A percentile compares a stretch with the other conserved stretches of the same genome.
These are phyloP conservation scores for Araneus ventricosus DNA, from an alignment of 1,140 invertebrate species.

Conservation along the genomic window DNA sequence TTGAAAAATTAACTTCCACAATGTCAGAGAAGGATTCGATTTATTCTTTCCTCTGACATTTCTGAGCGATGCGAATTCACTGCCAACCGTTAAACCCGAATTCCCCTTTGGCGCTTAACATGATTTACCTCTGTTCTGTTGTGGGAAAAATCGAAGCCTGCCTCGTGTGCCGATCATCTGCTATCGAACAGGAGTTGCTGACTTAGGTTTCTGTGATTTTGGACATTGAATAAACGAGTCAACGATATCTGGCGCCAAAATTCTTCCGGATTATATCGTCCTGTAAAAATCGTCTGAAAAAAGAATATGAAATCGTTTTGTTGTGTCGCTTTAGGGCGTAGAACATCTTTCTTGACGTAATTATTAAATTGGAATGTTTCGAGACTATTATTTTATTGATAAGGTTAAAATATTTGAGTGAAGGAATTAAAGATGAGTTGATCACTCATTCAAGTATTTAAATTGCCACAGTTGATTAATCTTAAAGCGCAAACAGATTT, in stretches of 20 bases:
- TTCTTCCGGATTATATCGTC: too few relatives aligned
- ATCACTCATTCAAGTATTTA: too few relatives aligned
- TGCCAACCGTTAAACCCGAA: not conserved
- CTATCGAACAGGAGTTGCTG: not conserved
- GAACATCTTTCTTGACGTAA: too few relatives aligned
- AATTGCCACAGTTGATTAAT: too few relatives aligned
- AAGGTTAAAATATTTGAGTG: too few relatives aligned
- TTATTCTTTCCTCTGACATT: not conserved
- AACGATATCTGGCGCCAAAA: not conserved
- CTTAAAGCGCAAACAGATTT: too few relatives aligned
- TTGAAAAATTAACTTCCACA: not conserved
- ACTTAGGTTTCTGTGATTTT: not conserved
- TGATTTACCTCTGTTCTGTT: slow-evolving; percentile 23
- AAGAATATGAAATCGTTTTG: too few relatives aligned
- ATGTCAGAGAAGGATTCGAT: not conserved
- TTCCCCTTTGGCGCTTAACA: not conserved
- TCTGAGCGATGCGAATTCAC: not conserved
- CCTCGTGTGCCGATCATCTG: not conserved
- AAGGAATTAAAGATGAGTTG: too few relatives aligned
- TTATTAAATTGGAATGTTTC: too few relatives aligned
- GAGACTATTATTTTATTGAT: too few relatives aligned
- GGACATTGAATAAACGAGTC: not conserved
- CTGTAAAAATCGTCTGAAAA: too few relatives aligned
- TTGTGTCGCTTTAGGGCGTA: too few relatives aligned
- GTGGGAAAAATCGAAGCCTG: slow-evolving; percentile 35